Evolutionary conservation across 1,140 invertebrate species (phyloP), one percentile per base, ranked within the genome.

Genomic region (Drosophila sp.): DNA sequence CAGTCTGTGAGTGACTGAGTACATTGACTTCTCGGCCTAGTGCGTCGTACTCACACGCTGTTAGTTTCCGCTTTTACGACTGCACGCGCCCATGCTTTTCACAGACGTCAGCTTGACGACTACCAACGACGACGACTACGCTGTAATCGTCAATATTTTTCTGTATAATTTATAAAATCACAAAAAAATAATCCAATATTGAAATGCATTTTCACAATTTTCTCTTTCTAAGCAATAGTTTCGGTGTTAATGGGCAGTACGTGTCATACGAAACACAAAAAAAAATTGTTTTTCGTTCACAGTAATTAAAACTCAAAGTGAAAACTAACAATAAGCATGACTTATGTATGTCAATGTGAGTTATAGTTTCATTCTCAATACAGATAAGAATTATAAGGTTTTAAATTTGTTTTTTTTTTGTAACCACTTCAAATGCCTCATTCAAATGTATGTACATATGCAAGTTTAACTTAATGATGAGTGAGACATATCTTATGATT

Each of bases 161-260:
- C 2, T 47, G 23, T 10, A 25, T 2, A 23, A 27, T 6, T 3
- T 27, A 2, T 6, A 60, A 27, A 11, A 60, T 38, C 10, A 25
- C 5, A 38, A 0, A 60, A 38, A 38, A 10, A 11, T 11, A 2
- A 40, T 38, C 38, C 17, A 27, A 60, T 25, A 60, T 35, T 60
- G 23, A 23, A 38, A 11, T n/a, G 3, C 10, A 60, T 60, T 60
- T 38, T 60, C 23, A 60, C 32, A 60, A 60, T 60, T 35, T 60
- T 60, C 57, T 27, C 23, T 38, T 60, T 60, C 56, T 32, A 57
- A 33, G 56, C n/a, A 57, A 57, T 33, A 33, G 29, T 57, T 33
- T n/a, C 29, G 17, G 30, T 32, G 56, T 38, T 60, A n/a, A 33
- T 40, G 32, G 10, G 8, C 17, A 25, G 10, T n/a, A 27, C 17